A percentile compares a stretch with the other conserved stretches of the same genome.
phyloP scores from a whole-genome alignment of 2,797 vertebrate genomes.

The Luscinia megarhynchos region DNA sequence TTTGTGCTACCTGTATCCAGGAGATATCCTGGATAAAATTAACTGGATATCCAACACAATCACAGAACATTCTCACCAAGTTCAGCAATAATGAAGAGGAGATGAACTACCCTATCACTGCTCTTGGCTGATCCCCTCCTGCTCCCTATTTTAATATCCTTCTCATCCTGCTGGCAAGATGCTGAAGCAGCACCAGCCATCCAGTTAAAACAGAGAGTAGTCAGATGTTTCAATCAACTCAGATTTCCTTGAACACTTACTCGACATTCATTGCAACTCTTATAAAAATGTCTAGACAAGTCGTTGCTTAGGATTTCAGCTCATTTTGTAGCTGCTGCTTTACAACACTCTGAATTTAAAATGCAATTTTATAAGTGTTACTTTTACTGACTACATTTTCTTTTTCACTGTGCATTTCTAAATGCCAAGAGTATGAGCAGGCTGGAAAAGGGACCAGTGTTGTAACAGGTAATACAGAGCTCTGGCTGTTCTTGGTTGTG shows the following conservation, averaged over 20 bases:
- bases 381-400: background rate
- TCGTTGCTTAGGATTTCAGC: background rate
- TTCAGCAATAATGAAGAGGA: background rate
- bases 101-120: background rate
- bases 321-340: conserved; percentile 3
- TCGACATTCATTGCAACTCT: background rate
- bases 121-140: background rate
- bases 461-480: background rate
- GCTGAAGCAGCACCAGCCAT: background rate
- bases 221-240: conserved; percentile 31
- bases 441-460: background rate
- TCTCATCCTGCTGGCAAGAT: background rate
- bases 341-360: background rate
- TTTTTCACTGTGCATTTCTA: background rate
- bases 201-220: background rate
- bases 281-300: conserved; percentile 2
- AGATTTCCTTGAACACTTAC: background rate
- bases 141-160: background rate
- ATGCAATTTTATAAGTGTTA: background rate
- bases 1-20: background rate
- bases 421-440: background rate
- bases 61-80: background rate
- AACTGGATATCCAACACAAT: background rate
- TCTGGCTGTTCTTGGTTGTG: background rate
- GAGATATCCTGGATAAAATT: background rate